phyloP scores from a whole-genome alignment of 2,797 vertebrate genomes.

The Xiphophorus birchmanni region DNA sequence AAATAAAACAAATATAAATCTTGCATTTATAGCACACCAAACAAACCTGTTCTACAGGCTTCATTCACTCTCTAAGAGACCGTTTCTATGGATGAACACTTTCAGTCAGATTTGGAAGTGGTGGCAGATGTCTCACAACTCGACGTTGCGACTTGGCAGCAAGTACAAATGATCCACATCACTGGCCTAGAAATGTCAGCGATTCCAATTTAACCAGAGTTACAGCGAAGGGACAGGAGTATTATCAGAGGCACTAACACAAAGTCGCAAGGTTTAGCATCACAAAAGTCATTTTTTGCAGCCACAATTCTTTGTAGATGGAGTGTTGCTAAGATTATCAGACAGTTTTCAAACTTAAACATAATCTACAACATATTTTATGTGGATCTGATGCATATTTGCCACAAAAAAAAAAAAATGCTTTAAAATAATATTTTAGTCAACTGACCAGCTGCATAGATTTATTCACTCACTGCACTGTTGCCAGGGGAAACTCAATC shows the following conservation, averaged over 20 bases:
- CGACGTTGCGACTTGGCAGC: constrained; percentile 61
- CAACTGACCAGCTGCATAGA: constrained; percentile 51
- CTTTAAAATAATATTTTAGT: constrained; percentile 40
- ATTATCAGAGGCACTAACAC: constrained; percentile 45
- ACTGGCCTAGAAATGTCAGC: constrained; percentile 75
- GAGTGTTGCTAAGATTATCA: not conserved
- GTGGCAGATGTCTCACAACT: constrained; percentile 68
- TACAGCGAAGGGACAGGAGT: constrained; percentile 56
- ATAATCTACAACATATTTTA: not conserved
- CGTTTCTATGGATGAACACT: constrained; percentile 47
- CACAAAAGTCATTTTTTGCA: constrained; percentile 22
- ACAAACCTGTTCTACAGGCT: constrained; percentile 10
- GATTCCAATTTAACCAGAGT: constrained; percentile 70
- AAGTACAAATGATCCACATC: constrained; percentile 70
- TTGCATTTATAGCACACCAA: not conserved
- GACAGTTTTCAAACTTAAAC: not conserved
- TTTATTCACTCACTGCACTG: constrained; percentile 50
- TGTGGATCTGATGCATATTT: constrained; percentile 9
- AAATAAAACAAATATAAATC: no score
- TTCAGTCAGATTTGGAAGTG: constrained; percentile 43
- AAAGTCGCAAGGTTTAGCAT: constrained; percentile 20
- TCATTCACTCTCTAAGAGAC: constrained; percentile 39
- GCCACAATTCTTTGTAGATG: constrained; percentile 13
- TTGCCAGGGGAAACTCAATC: constrained; percentile 74
- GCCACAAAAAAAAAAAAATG: not conserved